Evolutionary conservation across 2,113 vertebrate genomes (phyloP).

Genomic region (Peromyscus maniculatus): DNA sequence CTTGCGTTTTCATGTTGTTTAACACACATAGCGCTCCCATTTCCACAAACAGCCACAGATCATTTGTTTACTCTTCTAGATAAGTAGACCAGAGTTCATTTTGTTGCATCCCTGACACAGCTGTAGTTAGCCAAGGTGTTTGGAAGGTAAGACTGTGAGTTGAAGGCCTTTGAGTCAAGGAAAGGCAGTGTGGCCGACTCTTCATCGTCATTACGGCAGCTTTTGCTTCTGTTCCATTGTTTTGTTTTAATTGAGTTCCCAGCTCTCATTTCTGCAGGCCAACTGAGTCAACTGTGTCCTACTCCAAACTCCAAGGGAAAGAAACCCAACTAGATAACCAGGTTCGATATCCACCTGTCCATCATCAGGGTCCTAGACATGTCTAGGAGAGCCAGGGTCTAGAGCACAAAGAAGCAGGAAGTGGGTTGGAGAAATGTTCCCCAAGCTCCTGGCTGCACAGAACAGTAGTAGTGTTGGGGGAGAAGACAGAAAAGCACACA

Average conservation of each 20-base stretch:
- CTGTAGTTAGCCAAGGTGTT: too few relatives aligned
- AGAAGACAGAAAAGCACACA: neutral
- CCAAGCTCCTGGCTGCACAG: neutral
- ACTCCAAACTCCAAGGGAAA: neutral
- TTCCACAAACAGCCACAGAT: neutral
- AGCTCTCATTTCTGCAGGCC: neutral
- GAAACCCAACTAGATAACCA: rapidly evolving
- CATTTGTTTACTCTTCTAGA: slow-evolving; percentile 17
- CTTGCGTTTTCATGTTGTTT: neutral
- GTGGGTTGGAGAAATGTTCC: neutral
- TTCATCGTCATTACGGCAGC: rapidly evolving
- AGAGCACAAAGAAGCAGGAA: neutral
- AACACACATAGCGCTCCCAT: neutral
- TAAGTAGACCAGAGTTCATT: neutral
- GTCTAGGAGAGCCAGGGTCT: neutral
- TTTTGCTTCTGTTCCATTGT: neutral
- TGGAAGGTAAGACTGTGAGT: neutral
- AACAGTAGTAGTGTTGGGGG: neutral
- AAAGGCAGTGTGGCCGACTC: neutral
- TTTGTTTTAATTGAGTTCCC: neutral
- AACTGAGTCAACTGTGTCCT: neutral
- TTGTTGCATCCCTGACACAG: neutral
- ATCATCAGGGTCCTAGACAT: neutral
- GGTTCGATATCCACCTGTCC: neutral
- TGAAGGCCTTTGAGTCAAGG: neutral